These are phyloP conservation scores for Nycteola revayana DNA, from an alignment of 2,888 invertebrate species.

Conservation along the genomic window DNA sequence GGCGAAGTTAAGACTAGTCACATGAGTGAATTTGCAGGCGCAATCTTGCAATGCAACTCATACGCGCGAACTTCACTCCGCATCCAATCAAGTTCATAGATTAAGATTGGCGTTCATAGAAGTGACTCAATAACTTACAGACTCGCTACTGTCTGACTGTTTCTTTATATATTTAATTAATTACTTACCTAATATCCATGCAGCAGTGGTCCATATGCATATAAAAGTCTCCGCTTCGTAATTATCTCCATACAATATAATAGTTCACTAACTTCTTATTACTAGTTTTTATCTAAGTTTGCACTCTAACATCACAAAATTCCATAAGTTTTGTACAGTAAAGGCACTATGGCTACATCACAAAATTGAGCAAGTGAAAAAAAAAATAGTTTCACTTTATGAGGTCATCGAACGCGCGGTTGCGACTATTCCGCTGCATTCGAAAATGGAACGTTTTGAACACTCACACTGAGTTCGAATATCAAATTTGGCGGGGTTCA, in stretches of 20 bases:
- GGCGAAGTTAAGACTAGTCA: slow-evolving; percentile 46
- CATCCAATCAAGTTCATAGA: slow-evolving; percentile 78
- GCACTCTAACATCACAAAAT: slow-evolving; percentile 76
- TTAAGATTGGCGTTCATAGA: slow-evolving; percentile 71
- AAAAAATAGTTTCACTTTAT: slow-evolving; percentile 59
- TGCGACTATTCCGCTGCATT: slow-evolving; percentile 50
- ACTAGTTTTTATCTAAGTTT: slow-evolving; percentile 64
- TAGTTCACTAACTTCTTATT: slow-evolving; percentile 59
- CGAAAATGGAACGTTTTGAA: slow-evolving; percentile 53
- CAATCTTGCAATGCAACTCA: slow-evolving; percentile 66
- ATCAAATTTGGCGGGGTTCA: slow-evolving; percentile 40
- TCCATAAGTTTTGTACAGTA: slow-evolving; percentile 60
- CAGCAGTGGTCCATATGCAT: slow-evolving; percentile 65
- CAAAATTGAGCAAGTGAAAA: slow-evolving; percentile 75
- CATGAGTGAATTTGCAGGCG: slow-evolving; percentile 59
- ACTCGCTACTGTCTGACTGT: slow-evolving; percentile 17
- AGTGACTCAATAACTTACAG: slow-evolving; percentile 39
- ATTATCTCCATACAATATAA: slow-evolving; percentile 37
- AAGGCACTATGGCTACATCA: slow-evolving; percentile 76
- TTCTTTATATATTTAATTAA: slow-evolving; percentile 18
- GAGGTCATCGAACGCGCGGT: slow-evolving; percentile 62
- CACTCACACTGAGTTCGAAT: slow-evolving; percentile 48
- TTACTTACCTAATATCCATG: slow-evolving; percentile 59
- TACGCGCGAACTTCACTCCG: slow-evolving; percentile 56
- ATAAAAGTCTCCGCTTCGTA: slow-evolving; percentile 37